Evolutionary conservation across 1,140 invertebrate genomes (phyloP), one percentile per base, ranked within the genome.

Genomic region (Hirudo medicinalis): DNA sequence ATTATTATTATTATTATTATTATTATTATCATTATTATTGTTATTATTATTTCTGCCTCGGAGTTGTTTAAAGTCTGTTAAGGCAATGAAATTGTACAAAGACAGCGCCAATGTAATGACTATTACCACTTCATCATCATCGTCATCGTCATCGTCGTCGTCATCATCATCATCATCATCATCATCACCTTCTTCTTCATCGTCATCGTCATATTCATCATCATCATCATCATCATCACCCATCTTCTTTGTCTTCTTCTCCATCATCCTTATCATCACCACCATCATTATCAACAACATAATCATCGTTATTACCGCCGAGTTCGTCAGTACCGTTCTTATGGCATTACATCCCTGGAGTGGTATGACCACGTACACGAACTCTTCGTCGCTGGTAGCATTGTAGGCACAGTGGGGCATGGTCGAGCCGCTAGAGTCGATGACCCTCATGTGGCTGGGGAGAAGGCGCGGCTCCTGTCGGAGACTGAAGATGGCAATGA

Each of bases 381-480:
- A 76, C 11, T 70, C 63, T 2, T 20, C 29, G 69, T 78, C 73
- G 4, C 36, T 70, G 0, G 17, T 15, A n/a, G 70, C 71, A 13
- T 22, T 60, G 29, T 67, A 40, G 32, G 54, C 60, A 54, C 76
- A 75, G 32, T 70, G 15, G n/a, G 40, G 15, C 5, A 70, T 36
- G n/a, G n/a, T 0, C 9, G 54, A 63, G 27, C 57, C 72, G n/a
- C 53, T 49, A 17, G 40, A 55, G 20, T 67, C 69, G 17, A 67
- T 67, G 11, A 80, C 72, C 0, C 66, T 71, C 29, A 80, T 71
- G 70, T 78, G 76, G 72, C 76, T 76, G 13, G 54, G 54, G 25
- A 76, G 75, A 22, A 80, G 71, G n/a, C 72, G 73, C 0, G 75
- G 70, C 66, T 79, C 76, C 6, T 69, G 60, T 15, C 67, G 19